These are phyloP conservation scores for Acholoe squamosa DNA, from an alignment of 2,888 invertebrate genomes.

Conservation along the genomic window DNA sequence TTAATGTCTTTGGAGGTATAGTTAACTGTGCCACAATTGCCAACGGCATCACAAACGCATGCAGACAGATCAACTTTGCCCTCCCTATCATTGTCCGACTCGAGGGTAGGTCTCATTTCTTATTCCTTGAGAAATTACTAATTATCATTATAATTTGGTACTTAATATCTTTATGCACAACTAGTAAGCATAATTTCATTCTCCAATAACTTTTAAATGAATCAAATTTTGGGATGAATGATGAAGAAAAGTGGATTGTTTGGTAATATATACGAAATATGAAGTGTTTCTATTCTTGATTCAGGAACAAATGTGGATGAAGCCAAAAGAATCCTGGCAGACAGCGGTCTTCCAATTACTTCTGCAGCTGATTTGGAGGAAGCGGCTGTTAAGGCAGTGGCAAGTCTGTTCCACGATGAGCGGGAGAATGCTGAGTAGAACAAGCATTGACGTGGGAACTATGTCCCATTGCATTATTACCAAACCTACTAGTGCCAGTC, in stretches of 20 bases:
- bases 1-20: conserved; percentile 99
- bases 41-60: conserved; percentile 95
- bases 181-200: too few species aligned
- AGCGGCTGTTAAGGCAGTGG: conserved; percentile 94
- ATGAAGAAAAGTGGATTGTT: background rate
- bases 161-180: too few species aligned
- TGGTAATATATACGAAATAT: background rate
- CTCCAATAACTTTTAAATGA: too few species aligned
- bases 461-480: background rate
- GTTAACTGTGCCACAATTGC: conserved; percentile 99
- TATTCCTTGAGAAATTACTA: too few species aligned
- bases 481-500: too few species aligned
- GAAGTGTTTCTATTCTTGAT: background rate
- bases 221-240: too few species aligned
- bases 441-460: conserved; percentile 44
- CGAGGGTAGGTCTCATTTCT: conserved; percentile 88
- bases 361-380: conserved; percentile 94
- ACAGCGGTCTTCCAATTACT: conserved; percentile 92
- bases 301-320: conserved; percentile 92
- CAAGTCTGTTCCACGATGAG: conserved; percentile 69
- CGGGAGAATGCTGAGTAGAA: conserved; percentile 65
- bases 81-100: conserved; percentile 96
- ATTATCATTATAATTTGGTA: too few species aligned
- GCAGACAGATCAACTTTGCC: conserved; percentile 90
- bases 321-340: conserved; percentile 91